Base-by-base conservation (phyloP, 2,797 vertebrate species). In the Balearica regulorum region DNA sequence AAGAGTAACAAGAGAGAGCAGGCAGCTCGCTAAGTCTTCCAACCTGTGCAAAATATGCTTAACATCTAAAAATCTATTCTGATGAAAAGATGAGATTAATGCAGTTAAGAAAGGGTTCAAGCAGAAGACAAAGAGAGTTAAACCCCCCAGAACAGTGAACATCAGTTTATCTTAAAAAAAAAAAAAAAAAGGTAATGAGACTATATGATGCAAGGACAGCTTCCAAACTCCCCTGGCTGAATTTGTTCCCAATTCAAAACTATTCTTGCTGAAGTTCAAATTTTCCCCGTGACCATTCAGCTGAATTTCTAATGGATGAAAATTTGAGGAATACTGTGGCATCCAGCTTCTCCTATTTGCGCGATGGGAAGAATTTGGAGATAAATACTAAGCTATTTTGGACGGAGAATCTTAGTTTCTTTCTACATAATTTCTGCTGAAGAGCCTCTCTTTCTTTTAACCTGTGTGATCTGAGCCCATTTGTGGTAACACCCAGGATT, bases 1-100 rank as follows among this genome's bases (percentile, higher is more conserved):
- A 81, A 87, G 57, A 96, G 91, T 39, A 96, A 92, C 64, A 78
- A 90, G 94, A 93, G 39, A 14, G 39, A 68, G 73, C 54, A 89
- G 83, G 92, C 82, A 83, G 91, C 87, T 93, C 48, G 7, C 78
- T 46, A 41, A 53, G 39, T 76, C 88, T 61, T 55, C 89, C 62
- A 80, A 79, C 64, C 35, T 62, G 39, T 14, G 79, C 21, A 55
- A 87, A 83, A 75, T 16, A 60, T 1, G 10, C 37, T 89, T 78
- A 37, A 83, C 35, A 71, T 44, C 53, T 22, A 29, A 33, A 83
- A 87, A 80, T 46, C 49, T 69, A 17, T 55, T 77, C 61, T 33
- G 49, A 75, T 51, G 41, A 78, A 75, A 73, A 90, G 31, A 71
- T 9, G 53, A 79, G 53, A 88, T 78, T 57, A 49, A 85, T 75